Base-by-base conservation (phyloP, 2,113 vertebrate species). In the Corythaixoides concolor region DNA sequence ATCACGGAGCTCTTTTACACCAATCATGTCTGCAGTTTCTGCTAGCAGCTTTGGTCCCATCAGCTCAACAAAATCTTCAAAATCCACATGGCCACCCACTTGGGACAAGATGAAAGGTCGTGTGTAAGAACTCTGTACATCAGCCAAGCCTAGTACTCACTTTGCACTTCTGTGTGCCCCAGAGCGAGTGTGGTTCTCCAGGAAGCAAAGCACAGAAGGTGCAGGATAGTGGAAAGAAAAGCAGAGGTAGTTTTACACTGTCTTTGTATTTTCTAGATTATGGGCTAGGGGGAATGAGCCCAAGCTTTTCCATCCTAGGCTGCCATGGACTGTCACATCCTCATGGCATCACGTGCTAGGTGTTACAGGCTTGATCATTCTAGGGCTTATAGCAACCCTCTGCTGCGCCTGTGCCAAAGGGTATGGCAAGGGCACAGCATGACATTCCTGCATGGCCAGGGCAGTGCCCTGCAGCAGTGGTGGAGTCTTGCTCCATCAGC, bases 11-110 rank as follows among this genome's bases (percentile, higher is more conserved):
- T 99, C 99, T 95, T 99, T 99, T 37, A 99, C 99, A 52, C 99
- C 99, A 15, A 99, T 99, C 99, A 99, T 99, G 97, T 99, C 99
- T 39, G 99, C 99, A 3, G 99, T 99, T 97, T 99, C 99, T 24
- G 99, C 99, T 96, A 99, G 97, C 90, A 99, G 99, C 97, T 99
- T 99, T 66, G 99, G 99, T 74, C 99, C 99, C 99, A 99, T 99
- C 93, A 99, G 96, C 91, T 99, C 99, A 92, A 99, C 99, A 97
- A 99, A 99, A 97, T 99, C 99, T 97, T 99, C 99, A 96, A 99
- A 99, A 97, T 99, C 99, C 94, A 99, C 99, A 53, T 99, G 99
- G 96, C 99, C 99, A 53, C 99, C 99, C 98, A 99, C 99, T 99
- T 96, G 75, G 93, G 85, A 97, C 47, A 89, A 89, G 88, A 88